Percentiles rank a stretch among this genome's conserved stretches.
Conservation (phyloP, 2,797 vertebrate genomes). For the Oreonectes daqikongensis region DNA sequence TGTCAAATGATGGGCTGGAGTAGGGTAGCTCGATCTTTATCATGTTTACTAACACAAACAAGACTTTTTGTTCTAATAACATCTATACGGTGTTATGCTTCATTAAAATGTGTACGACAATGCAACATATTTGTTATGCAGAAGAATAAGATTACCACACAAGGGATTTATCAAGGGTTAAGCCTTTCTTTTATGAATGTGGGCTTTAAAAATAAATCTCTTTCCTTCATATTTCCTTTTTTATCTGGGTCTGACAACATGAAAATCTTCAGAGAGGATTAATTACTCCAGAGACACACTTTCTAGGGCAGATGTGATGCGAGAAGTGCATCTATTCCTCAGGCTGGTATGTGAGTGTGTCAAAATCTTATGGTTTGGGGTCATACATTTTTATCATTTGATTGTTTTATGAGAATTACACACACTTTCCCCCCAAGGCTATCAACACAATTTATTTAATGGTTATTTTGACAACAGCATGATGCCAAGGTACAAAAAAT, state of each 20-base stretch:
- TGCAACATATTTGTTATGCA: constrained; percentile 17
- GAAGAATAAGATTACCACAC: constrained; percentile 19
- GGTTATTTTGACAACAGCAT: not conserved
- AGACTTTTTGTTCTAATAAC: not conserved
- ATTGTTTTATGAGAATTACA: constrained; percentile 12
- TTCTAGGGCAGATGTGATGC: constrained; percentile 45
- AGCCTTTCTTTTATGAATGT: constrained; percentile 18
- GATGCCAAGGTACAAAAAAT: too few species aligned
- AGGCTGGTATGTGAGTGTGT: not conserved
- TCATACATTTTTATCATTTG: not conserved
- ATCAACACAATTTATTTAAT: not conserved
- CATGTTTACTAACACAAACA: not conserved
- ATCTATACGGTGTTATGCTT: not conserved
- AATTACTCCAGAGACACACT: constrained; percentile 25
- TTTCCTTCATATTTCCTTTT: constrained; percentile 8
- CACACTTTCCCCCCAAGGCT: not conserved
- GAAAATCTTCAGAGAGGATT: constrained; percentile 15
- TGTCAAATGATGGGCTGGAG: not conserved
- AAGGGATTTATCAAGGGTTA: constrained; percentile 45
- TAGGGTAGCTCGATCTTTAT: not conserved
- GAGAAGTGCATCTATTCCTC: constrained; percentile 7
- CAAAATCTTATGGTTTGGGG: not conserved
- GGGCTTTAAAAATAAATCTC: not conserved
- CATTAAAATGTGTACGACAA: not conserved
- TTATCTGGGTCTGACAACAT: constrained; percentile 31